A percentile compares a stretch with the other conserved stretches of the same genome.
These are phyloP conservation scores for Macaca mulatta DNA, from an alignment of 2,113 vertebrate species.

Conservation along the genomic window DNA sequence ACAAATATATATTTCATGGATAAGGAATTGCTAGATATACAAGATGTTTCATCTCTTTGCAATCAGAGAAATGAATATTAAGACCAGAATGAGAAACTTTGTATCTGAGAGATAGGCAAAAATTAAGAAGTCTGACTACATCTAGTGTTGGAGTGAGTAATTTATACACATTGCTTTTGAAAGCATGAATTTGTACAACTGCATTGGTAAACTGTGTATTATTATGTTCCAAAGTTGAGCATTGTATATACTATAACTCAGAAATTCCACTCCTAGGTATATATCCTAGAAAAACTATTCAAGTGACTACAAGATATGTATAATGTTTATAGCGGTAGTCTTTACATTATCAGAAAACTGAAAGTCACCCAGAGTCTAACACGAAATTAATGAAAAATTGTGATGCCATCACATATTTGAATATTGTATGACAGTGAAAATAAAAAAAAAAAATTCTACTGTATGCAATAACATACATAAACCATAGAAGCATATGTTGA, in stretches of 20 bases:
- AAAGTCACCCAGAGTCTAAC: neutral
- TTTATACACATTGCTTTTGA: neutral
- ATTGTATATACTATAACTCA: neutral
- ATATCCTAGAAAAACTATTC: neutral
- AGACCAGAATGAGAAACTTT: neutral
- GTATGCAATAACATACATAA: neutral
- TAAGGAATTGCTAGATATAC: neutral
- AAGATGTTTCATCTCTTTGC: neutral
- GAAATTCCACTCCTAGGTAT: neutral
- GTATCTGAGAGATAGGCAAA: neutral
- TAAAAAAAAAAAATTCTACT: neutral
- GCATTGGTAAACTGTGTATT: neutral
- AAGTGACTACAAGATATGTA: neutral
- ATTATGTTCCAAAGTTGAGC: neutral
- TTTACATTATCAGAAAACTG: neutral
- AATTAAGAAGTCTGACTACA: neutral
- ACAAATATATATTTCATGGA: neutral
- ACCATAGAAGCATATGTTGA: neutral
- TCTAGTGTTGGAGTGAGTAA: neutral
- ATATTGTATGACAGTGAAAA: neutral
- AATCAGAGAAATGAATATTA: neutral
- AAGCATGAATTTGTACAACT: neutral
- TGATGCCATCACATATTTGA: neutral
- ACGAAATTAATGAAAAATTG: neutral
- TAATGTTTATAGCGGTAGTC: neutral